Evolutionary conservation across 2,113 vertebrate species (phyloP), one percentile per base, ranked within the genome.

Genomic region (Meriones unguiculatus): DNA sequence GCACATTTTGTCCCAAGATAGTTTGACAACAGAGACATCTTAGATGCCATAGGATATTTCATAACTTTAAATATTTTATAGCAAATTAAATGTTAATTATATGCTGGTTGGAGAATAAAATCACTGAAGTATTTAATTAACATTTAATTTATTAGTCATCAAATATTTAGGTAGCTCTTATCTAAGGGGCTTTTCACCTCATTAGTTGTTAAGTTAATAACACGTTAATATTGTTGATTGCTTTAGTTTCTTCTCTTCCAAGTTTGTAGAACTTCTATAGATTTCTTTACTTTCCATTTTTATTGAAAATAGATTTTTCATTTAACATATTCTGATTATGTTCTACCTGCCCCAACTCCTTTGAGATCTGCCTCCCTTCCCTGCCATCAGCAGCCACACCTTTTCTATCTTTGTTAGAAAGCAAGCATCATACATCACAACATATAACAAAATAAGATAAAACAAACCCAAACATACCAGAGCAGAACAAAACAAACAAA

Each of bases 1-100:
- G 96, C 67, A 88, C 85, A 30, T 94, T 46, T 46, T 97, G 97
- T 98, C 98, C 98, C 96, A 96, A 97, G 97, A 98, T 96, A 76
- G 93, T 98, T 98, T 97, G 96, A 97, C 92, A 84, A 93, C 95
- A 91, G 95, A 98, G 98, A 98, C 97, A 98, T 98, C 98, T 98
- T 96, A 84, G 97, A 98, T 98, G 98, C 98, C 98, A 98, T 98
- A 93, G 0, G 98, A 98, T 98, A 98, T 98, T 98, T 98, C 98
- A 98, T 98, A 98, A 98, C 95, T 98, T 98, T 99, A 98, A 99
- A 99, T 99, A 98, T 99, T 99, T 99, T 98, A 99, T 99, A 98
- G 97, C 95, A 98, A 98, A 98, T 99, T 98, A 99, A 99, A 99
- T 99, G 98, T 99, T 99, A 99, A 99, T 99, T 98, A 98, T 98